Conservation (phyloP, 2,888 invertebrate species). For the Mellilla xanthometata region DNA sequence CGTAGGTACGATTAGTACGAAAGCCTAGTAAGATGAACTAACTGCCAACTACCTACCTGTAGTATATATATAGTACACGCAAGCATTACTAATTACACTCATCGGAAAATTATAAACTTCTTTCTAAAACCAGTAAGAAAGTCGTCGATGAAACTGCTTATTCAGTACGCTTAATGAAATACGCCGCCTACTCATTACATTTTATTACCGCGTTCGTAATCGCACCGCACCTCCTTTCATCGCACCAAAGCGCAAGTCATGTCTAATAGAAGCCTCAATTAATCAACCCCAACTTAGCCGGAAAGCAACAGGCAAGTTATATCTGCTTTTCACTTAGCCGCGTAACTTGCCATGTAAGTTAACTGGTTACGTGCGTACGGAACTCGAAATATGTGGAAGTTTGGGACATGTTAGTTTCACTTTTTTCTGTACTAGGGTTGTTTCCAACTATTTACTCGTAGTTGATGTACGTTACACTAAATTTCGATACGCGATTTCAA, state of each 20-base stretch:
- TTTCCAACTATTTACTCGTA: no score
- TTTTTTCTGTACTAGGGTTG: no score
- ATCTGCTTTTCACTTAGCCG: constrained; percentile 22
- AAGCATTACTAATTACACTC: no score
- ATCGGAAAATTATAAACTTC: no score
- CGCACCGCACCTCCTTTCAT: neutral
- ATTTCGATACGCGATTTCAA: no score
- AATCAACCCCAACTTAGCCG: constrained; percentile 14
- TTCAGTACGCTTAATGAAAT: neutral
- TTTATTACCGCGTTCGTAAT: neutral
- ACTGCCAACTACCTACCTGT: no score
- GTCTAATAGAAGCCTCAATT: constrained; percentile 21
- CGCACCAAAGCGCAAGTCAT: constrained; percentile 20
- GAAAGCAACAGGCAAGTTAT: constrained; percentile 41
- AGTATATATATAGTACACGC: no score
- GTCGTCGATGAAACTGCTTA: no score
- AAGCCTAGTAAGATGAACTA: no score
- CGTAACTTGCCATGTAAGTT: constrained; percentile 6
- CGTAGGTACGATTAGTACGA: no score
- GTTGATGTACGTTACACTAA: no score
- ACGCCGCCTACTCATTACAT: neutral
- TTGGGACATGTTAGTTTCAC: neutral
- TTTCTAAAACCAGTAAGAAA: no score
- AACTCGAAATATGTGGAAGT: constrained; percentile 1
- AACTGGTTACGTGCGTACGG: neutral